Base-by-base conservation (phyloP, 2,888 invertebrate genomes). In the Tipula vernalis region DNA sequence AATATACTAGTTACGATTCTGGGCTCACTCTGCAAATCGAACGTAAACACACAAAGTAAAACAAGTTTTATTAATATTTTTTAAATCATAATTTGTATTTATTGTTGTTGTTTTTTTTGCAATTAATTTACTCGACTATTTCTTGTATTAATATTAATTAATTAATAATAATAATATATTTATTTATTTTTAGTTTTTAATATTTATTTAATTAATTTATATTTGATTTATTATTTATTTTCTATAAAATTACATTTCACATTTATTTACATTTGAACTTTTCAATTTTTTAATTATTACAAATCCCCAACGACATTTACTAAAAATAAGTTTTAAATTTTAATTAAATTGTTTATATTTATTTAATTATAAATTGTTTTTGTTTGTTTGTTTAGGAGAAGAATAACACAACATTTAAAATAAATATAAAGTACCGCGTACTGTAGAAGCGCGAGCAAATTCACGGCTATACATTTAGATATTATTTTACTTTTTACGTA, bases 231-330 rank as follows among this genome's bases (percentile, higher is more conserved):
- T 57, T 57, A 57, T 57, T 57, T 57, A 57, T 57, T 18, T 57
- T 15, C 57, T 57, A 57, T 57, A 57, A 57, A 57, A 83, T 83
- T 83, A 83, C 36, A 83, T 83, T 83, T 83, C 36, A 83, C 83
- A 83, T 83, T 36, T 83, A 83, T 83, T 36, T 83, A 83, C 83
- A 83, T 83, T 83, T 83, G 83, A 83, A 83, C 83, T 83, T 83
- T 83, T 57, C 57, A 57, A 18, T 57, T 57, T 57, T 57, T 57
- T 57, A 57, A 12, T 57, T 18, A 57, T 57, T 57, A 57, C 57
- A 57, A 57, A 57, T 57, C 57, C 57, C 57, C 57, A 57, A 57
- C 57, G 57, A 57, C 57, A 57, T 57, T 57, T 57, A 57, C 57
- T 57, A 57, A 6, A 57, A 57, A 57, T 10, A 18, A n/a, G 18